Percentiles rank a stretch among this genome's conserved stretches.
Evolutionary conservation across 92 coral and sea anemone genomes (phyloP).

Genomic region (Parazoanthus atlanticus): DNA sequence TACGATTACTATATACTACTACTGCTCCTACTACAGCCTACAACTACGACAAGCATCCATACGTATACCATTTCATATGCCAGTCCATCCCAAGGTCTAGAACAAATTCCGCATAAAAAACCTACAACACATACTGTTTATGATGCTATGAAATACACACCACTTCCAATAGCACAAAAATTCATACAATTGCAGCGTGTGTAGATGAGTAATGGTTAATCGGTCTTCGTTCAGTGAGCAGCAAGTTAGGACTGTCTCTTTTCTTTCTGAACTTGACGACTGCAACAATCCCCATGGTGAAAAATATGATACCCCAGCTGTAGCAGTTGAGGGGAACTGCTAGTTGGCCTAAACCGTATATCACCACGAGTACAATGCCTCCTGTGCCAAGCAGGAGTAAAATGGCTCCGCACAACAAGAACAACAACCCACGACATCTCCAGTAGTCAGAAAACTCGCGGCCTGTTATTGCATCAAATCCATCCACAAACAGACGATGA

Average conservation of each 20-base stretch:
- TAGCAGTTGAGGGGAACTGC: background rate
- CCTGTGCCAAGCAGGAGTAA: constrained; percentile 5
- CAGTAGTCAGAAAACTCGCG: constrained; percentile 15
- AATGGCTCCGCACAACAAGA: background rate
- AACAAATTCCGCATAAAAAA: too few relatives aligned
- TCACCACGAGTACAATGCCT: background rate
- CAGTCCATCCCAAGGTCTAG: too few relatives aligned
- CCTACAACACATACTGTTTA: too few relatives aligned
- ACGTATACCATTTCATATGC: too few relatives aligned
- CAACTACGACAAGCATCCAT: too few relatives aligned
- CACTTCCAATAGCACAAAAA: background rate
- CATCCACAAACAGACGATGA: constrained; percentile 39
- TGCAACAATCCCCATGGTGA: background rate
- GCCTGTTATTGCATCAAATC: constrained; percentile 17
- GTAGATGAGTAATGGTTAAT: background rate
- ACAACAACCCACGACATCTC: constrained; percentile 10
- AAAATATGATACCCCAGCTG: background rate
- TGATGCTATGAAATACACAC: background rate
- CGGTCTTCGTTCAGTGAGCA: constrained; percentile 2
- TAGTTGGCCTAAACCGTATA: background rate
- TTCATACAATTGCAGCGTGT: background rate
- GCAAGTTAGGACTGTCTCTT: too few relatives aligned
- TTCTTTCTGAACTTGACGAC: background rate
- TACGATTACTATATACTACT: too few relatives aligned
- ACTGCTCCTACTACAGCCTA: too few relatives aligned